Evolutionary conservation across 92 coral and sea anemone genomes (phyloP), one percentile per base, ranked within the genome.

Genomic region (Zoanthus sansibaricus): DNA sequence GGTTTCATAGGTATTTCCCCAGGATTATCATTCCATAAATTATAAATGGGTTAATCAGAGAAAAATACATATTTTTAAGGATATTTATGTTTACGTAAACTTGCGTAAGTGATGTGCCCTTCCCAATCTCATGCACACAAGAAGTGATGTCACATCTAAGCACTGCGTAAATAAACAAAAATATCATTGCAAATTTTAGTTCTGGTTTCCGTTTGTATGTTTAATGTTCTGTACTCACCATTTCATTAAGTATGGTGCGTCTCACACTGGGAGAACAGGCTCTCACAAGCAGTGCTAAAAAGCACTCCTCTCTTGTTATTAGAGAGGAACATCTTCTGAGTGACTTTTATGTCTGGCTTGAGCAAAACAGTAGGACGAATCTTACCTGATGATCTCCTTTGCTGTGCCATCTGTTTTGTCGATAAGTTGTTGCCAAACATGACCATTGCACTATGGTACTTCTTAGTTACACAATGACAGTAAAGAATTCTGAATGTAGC

Each of bases 71-170:
- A 25, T 25, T 25, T 25, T 25, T 25, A 25, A 25, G 25, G 25
- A 25, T 25, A 25, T 25, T 25, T 25, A 25, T 25, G 25, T 25
- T 25, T 25, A 25, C 25, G 16, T 20, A 59, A 59, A 59, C 20
- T 48, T 48, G 25, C 9, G 6, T 48, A 9, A 48, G 6, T 48
- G 9, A 5, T 5, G 52, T 48, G 52, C 52, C 52, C 9, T 48
- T 48, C 6, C 52, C 52, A 9, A 48, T 48, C 6, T 9, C 52
- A 48, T 5, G 9, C 6, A 48, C 9, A 48, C 52, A 9, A 5
- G 52, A 48, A 5, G 92, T 89, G 30, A 89, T 89, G 76, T 85
- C 89, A 37, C 89, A 89, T 42, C 89, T 89, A 30, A 77, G 84
- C 45, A 85, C 5, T 32, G 89, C 86, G 88, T 86, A 89, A 37